Percentiles rank a stretch among this genome's conserved stretches.
These are phyloP conservation scores for Mionectes macconnelli DNA, from an alignment of 2,113 vertebrate genomes.

Conservation along the genomic window DNA sequence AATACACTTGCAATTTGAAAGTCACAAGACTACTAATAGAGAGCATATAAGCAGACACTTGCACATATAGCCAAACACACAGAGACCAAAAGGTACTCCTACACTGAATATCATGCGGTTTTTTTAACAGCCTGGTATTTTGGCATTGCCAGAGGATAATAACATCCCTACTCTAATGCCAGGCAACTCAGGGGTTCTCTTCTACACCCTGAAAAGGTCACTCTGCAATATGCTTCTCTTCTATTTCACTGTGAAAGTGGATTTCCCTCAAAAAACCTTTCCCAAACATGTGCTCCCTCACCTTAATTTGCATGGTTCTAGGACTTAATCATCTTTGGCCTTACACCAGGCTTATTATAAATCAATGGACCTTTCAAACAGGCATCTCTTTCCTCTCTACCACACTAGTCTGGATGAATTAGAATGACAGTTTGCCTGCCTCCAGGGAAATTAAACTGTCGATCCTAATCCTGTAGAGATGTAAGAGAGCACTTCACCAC, in stretches of 20 bases:
- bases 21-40: background rate
- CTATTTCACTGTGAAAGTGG: background rate
- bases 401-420: background rate
- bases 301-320: background rate
- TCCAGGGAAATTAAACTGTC: conserved; percentile 61
- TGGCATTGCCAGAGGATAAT: background rate
- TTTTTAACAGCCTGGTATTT: background rate
- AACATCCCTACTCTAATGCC: background rate
- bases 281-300: background rate
- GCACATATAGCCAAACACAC: background rate
- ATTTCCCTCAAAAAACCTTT: conserved; percentile 5
- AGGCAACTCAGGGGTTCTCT: background rate
- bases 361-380: conserved; percentile 34
- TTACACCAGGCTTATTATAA: conserved; percentile 19
- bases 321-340: background rate
- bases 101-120: background rate
- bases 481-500: conserved; percentile 58
- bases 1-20: background rate
- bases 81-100: background rate
- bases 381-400: conserved; percentile 10
- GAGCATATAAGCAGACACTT: background rate
- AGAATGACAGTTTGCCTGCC: conserved; percentile 28
- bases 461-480: conserved; percentile 48
- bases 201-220: background rate
- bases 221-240: background rate